A percentile compares a stretch with the other conserved stretches of the same genome.
These are phyloP conservation scores for Intellagama lesueurii DNA, from an alignment of 2,797 vertebrate species.

Conservation along the genomic window DNA sequence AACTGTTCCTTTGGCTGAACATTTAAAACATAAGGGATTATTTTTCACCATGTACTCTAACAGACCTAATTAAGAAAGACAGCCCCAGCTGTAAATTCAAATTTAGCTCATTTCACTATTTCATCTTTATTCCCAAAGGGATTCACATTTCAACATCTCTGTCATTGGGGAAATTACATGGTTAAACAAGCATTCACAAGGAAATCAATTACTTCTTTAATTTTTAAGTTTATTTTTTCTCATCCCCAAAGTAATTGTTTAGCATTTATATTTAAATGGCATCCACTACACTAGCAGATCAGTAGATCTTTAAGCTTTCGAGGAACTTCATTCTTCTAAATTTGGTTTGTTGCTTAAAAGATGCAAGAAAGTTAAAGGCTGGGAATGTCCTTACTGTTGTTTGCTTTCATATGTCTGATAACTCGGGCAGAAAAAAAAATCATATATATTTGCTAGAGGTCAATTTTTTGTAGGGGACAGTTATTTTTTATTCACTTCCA, in stretches of 20 bases:
- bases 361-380: not conserved
- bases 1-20: conserved; percentile 47
- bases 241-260: conserved; percentile 36
- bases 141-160: conserved; percentile 63
- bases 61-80: conserved; percentile 66
- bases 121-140: conserved; percentile 53
- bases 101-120: conserved; percentile 57
- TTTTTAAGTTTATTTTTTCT: conserved; percentile 62
- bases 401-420: conserved; percentile 55
- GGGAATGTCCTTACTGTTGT: conserved; percentile 29
- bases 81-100: conserved; percentile 56
- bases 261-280: conserved; percentile 45
- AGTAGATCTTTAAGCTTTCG: conserved; percentile 48
- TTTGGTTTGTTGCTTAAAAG: not conserved
- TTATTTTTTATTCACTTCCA: conserved; percentile 68
- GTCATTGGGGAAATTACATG: conserved; percentile 55
- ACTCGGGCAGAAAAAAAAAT: not conserved
- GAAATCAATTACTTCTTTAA: conserved; percentile 60
- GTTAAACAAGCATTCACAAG: conserved; percentile 65
- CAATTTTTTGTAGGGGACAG: conserved; percentile 36
- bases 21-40: conserved; percentile 56
- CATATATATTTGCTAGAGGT: not conserved
- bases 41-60: conserved; percentile 56
- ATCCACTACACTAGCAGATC: conserved; percentile 2
- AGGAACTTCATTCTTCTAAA: conserved; percentile 8